Conservation (phyloP, 2,797 vertebrate genomes). For the Oceanodroma leucorhoa region DNA sequence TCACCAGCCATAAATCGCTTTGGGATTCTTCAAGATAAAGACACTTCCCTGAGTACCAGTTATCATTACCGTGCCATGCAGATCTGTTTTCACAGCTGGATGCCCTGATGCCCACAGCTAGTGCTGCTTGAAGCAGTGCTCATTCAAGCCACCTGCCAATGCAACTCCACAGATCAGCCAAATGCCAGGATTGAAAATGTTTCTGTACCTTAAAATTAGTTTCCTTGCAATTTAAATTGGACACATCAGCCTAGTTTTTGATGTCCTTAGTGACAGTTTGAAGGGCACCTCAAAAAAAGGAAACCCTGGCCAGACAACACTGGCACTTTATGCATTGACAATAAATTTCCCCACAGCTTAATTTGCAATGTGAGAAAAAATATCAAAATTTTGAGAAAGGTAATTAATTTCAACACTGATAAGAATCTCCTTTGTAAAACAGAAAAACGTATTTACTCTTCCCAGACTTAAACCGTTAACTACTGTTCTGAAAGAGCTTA, state of each 20-base stretch:
- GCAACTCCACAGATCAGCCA: slow-evolving; percentile 22
- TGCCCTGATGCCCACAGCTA: slow-evolving; percentile 30
- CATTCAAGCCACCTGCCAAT: slow-evolving; percentile 64
- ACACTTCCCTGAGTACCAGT: not conserved
- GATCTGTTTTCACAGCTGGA: slow-evolving; percentile 24
- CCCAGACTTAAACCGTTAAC: not conserved
- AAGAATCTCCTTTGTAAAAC: slow-evolving; percentile 38
- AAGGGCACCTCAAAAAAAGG: slow-evolving; percentile 28
- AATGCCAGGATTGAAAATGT: slow-evolving; percentile 35
- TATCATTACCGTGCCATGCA: not conserved
- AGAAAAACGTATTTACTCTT: not conserved
- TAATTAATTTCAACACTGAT: slow-evolving; percentile 37
- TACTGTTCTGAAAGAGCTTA: not conserved
- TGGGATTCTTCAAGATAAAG: not conserved
- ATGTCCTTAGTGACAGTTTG: slow-evolving; percentile 16
- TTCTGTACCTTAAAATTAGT: not conserved
- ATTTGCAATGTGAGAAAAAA: slow-evolving; percentile 29
- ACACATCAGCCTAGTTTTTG: slow-evolving; percentile 3
- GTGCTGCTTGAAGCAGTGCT: slow-evolving; percentile 34
- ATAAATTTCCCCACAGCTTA: slow-evolving; percentile 38
- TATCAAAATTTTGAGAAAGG: slow-evolving; percentile 34
- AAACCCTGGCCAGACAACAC: not conserved
- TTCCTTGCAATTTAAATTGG: slow-evolving; percentile 19
- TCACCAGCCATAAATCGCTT: not conserved
- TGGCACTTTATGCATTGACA: not conserved